Base-by-base conservation (phyloP, 2,888 invertebrate species). In the Plagodis dolabraria region DNA sequence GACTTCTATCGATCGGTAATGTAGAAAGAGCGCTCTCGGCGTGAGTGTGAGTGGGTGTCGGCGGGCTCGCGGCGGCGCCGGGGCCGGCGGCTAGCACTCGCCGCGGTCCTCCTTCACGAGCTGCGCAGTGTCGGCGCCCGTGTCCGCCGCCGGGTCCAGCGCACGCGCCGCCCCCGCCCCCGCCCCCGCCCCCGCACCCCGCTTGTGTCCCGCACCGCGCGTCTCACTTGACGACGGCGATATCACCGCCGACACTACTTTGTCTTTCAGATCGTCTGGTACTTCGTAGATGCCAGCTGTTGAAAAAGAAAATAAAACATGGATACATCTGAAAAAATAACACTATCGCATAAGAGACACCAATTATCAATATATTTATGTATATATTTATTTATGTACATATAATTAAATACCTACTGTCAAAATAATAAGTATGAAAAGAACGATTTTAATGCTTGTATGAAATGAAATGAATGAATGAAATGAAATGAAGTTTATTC, bases 111-210 rank as follows among this genome's bases (percentile, higher is more conserved):
- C 98, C 86, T 96, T 96, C 71, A 98, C 98, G 71, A 98, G 94
- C 85, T 96, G 95, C 87, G 97, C 97, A 48, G 98, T 98, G 91
- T 98, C 98, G 86, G 96, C 97, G 84, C 97, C 98, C 57, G 97
- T 97, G 87, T 98, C 98, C 60, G 95, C 94, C 53, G 95, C 95
- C 5, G 98, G 98, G 90, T 98, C 97, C 63, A 98, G 93, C 95
- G 95, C 84, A 95, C 96, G 85, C 95, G 94, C 96, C 95, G 80
- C 96, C 93, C 71, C 82, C 95, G 95, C 73, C n/a, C 69, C 74
- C 46, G 68, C 72, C 10, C 34, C 77, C 64, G 81, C 96, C 62
- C 49, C 54, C 34, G 70, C 77, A 43, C 47, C 12, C 43, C 79
- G 38, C 82, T 61, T 44, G 44, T 11, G 58, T 36, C 96, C 95